Percentiles rank a stretch among this genome's conserved stretches.
Evolutionary conservation across 2,888 invertebrate species (phyloP).

Genomic region (Eupsilia transversa): DNA sequence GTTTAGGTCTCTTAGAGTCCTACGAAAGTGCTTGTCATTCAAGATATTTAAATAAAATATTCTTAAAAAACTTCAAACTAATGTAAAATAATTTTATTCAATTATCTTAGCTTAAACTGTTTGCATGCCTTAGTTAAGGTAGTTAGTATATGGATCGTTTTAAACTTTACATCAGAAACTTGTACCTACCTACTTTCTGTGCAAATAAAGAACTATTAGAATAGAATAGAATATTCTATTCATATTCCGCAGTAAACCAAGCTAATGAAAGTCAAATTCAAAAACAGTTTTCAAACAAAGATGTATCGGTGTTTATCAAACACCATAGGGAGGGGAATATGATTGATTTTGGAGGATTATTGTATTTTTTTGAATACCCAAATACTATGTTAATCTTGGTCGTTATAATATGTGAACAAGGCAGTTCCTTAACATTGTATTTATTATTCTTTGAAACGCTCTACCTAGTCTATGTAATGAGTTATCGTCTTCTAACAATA

Average conservation of each 20-base stretch:
- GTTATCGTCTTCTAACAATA: slow-evolving; percentile 45
- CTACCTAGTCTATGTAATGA: slow-evolving; percentile 24
- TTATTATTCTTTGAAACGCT: slow-evolving; percentile 37
- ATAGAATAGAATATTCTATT: no score
- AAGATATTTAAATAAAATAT: background rate
- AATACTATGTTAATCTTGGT: slow-evolving; percentile 31
- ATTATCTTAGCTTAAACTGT: no score
- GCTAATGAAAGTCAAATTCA: slow-evolving; percentile 12
- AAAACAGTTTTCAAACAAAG: slow-evolving; percentile 25
- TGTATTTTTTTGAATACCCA: slow-evolving; percentile 18
- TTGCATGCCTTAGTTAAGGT: no score
- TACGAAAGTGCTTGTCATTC: background rate
- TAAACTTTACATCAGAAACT: no score
- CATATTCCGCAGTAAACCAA: slow-evolving; percentile 4
- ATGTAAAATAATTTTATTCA: background rate
- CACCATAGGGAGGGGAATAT: slow-evolving; percentile 34
- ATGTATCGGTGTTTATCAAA: slow-evolving; percentile 47
- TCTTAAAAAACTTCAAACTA: background rate
- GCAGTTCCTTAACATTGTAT: slow-evolving; percentile 2
- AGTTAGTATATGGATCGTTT: no score
- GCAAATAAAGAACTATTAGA: no score
- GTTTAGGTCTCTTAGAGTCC: background rate
- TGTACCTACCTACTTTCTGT: no score
- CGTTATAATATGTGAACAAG: slow-evolving; percentile 30
- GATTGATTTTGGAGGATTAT: slow-evolving; percentile 33